Conservation (phyloP, 1,140 invertebrate species). For the Drosophila novamexicana region DNA sequence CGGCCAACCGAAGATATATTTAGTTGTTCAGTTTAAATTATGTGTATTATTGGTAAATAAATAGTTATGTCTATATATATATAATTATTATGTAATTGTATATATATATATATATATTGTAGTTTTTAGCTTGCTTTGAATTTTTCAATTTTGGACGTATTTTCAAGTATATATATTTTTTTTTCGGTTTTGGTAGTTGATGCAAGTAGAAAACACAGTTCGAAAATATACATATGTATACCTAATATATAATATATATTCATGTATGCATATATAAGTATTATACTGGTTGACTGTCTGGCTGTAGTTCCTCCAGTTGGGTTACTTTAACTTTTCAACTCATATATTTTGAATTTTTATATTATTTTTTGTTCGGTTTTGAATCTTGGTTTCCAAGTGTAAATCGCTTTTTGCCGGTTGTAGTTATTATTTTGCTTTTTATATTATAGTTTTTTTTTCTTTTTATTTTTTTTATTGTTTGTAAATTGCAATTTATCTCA, state of each 20-base stretch:
- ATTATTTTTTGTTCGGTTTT: slow-evolving; percentile 7
- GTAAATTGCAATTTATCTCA: slow-evolving; percentile 82
- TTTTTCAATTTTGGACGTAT: slow-evolving; percentile 75
- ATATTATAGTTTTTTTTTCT: slow-evolving; percentile 18
- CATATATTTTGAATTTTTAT: slow-evolving; percentile 20
- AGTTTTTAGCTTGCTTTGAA: slow-evolving; percentile 70
- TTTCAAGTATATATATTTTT: slow-evolving; percentile 74
- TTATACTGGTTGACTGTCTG: slow-evolving; percentile 66
- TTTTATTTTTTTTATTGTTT: slow-evolving; percentile 53
- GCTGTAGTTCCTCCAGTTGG: slow-evolving; percentile 62
- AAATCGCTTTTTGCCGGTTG: slow-evolving; percentile 60
- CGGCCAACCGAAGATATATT: slow-evolving; percentile 34
- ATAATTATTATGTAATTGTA: slow-evolving; percentile 66
- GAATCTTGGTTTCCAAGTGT: slow-evolving; percentile 60
- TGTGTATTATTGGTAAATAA: slow-evolving; percentile 63
- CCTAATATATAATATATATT: slow-evolving; percentile 73
- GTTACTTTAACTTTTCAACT: slow-evolving; percentile 22
- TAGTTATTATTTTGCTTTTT: slow-evolving; percentile 22
- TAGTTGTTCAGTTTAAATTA: slow-evolving; percentile 23
- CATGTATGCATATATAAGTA: slow-evolving; percentile 64
- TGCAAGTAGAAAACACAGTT: slow-evolving; percentile 82
- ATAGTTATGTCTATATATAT: slow-evolving; percentile 49
- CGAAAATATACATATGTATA: slow-evolving; percentile 75
- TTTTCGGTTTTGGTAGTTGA: slow-evolving; percentile 54
- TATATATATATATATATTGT: slow-evolving; percentile 62